Evolutionary conservation across 2,797 vertebrate species (phyloP).

Genomic region (Linurgus olivaceus): DNA sequence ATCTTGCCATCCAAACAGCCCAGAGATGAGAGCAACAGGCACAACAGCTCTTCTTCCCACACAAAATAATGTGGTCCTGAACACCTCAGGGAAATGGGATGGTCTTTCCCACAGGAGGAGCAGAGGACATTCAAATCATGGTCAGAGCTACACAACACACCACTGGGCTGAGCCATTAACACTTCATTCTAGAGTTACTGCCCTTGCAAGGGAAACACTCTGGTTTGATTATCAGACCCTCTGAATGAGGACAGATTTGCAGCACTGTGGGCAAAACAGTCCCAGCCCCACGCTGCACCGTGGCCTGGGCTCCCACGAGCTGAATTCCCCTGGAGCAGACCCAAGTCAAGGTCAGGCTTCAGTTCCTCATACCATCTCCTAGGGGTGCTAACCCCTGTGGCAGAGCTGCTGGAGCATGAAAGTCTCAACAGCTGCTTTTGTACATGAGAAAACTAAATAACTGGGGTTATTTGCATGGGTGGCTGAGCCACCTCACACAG

Average conservation of each 20-base stretch:
- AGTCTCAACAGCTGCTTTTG: neutral
- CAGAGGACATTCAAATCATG: neutral
- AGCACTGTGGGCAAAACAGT: neutral
- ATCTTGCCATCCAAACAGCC: neutral
- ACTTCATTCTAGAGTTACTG: neutral
- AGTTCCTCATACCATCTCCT: conserved; percentile 7
- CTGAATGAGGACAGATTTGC: neutral
- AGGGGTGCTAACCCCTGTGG: neutral
- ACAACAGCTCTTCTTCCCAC: neutral
- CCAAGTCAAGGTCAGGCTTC: neutral
- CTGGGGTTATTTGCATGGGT: neutral
- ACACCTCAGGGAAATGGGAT: neutral
- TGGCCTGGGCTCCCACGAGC: neutral
- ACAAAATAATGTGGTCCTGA: neutral
- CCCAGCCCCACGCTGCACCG: neutral
- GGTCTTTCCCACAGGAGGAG: neutral
- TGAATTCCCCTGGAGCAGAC: neutral
- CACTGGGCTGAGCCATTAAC: neutral
- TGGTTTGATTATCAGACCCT: neutral
- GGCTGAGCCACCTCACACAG: neutral
- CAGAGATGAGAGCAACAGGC: neutral
- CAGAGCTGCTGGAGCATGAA: neutral
- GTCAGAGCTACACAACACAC: neutral
- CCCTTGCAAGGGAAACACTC: neutral
- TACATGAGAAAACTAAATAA: neutral